Conservation (phyloP, 2,888 invertebrate species). For the Ennomos erosarius region DNA sequence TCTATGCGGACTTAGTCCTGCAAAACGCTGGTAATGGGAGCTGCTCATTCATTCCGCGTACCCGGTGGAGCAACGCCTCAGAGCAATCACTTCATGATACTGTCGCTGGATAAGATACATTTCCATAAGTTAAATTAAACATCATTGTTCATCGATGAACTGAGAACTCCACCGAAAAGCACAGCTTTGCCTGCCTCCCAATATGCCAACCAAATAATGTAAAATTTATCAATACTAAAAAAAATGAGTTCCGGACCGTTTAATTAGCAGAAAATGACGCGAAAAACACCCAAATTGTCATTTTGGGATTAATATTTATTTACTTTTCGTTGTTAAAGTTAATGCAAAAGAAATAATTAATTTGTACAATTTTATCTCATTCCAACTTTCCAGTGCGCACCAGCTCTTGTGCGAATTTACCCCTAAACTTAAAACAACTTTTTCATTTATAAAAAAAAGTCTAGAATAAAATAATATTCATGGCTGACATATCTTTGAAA, state of each 20-base stretch:
- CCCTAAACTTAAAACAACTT: neutral
- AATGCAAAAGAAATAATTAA: neutral
- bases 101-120: no score
- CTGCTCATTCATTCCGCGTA: neutral
- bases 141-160: no score
- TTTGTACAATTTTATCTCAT: neutral
- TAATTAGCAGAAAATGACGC: no score
- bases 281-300: no score
- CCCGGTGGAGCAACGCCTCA: no score
- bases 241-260: no score
- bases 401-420: constrained; percentile 1
- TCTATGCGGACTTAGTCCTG: constrained; percentile 24
- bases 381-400: neutral
- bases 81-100: no score
- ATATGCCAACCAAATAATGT: no score
- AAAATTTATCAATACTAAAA: no score
- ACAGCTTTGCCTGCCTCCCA: no score
- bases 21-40: constrained; percentile 10
- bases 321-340: neutral
- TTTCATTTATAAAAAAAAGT: neutral
- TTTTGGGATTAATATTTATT: neutral
- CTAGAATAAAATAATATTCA: neutral
- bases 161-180: no score
- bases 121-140: no score
- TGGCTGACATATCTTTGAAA: constrained; percentile 5